Conservation (phyloP, 2,113 vertebrate genomes). For the Rhodinocichla rosea region DNA sequence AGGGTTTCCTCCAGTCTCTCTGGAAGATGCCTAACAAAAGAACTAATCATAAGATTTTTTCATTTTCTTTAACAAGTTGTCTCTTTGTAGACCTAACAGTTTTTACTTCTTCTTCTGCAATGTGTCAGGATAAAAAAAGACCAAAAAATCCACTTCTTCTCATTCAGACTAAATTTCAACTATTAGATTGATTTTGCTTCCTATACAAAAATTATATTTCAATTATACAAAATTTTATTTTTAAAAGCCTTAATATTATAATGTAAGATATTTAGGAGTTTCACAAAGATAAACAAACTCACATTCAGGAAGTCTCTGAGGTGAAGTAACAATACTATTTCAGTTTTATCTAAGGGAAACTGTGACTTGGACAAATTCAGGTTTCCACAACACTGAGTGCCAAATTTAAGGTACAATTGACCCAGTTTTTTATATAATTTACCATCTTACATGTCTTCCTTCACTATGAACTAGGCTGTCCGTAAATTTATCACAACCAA, state of each 20-base stretch:
- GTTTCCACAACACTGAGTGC: neutral
- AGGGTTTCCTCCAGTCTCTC: neutral
- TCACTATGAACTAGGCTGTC: neutral
- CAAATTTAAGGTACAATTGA: neutral
- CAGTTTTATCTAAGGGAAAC: neutral
- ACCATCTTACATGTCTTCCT: neutral
- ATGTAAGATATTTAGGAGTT: neutral
- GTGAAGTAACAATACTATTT: neutral
- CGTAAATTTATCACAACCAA: neutral
- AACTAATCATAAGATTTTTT: neutral
- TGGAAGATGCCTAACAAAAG: neutral
- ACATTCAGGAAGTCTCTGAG: neutral
- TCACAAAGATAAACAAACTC: neutral
- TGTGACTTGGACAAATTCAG: neutral
- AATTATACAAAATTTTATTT: neutral
- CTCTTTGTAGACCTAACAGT: neutral
- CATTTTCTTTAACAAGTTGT: neutral
- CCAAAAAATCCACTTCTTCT: neutral
- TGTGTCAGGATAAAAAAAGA: neutral
- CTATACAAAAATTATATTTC: neutral
- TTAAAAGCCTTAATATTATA: neutral
- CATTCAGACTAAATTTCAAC: neutral
- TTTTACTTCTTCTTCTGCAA: neutral
- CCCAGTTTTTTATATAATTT: neutral
- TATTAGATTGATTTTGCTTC: neutral